A percentile compares a stretch with the other conserved stretches of the same genome.
Conservation (phyloP, 1,140 invertebrate species). For the Drosophila paulistorum region DNA sequence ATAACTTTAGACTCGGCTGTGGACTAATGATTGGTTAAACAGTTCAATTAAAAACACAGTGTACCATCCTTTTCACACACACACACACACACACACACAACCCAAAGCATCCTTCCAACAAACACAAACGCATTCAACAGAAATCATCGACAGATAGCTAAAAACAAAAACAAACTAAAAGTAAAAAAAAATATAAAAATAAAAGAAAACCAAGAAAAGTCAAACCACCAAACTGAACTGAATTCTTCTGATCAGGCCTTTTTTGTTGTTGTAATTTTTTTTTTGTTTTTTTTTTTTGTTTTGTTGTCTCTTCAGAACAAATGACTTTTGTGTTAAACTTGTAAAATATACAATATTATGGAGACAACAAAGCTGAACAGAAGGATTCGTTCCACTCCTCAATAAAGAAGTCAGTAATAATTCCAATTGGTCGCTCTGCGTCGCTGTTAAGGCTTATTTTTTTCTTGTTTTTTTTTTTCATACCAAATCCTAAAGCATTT, state of each 20-base stretch:
- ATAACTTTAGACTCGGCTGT: conserved; percentile 93
- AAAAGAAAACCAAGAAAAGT: neutral
- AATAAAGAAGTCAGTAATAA: neutral
- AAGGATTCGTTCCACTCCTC: neutral
- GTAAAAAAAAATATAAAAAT: neutral
- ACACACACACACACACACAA: conserved; percentile 7
- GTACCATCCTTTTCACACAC: conserved; percentile 15
- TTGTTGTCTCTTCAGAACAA: neutral
- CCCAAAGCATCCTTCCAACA: conserved; percentile 6
- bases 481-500: conserved; percentile 4
- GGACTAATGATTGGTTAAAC: conserved; percentile 93
- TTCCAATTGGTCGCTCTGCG: neutral
- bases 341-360: conserved; percentile 2
- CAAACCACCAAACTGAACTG: neutral
- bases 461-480: neutral
- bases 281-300: neutral
- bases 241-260: neutral
- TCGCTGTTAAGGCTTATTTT: neutral
- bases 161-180: conserved; percentile 17
- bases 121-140: conserved; percentile 15
- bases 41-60: conserved; percentile 3
- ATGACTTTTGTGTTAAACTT: conserved; percentile 3
- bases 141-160: conserved; percentile 18
- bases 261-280: neutral
- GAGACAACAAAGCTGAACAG: conserved; percentile 6